Evolutionary conservation across 2,797 vertebrate genomes (phyloP).

Genomic region (Poeciliopsis paucimaculata): DNA sequence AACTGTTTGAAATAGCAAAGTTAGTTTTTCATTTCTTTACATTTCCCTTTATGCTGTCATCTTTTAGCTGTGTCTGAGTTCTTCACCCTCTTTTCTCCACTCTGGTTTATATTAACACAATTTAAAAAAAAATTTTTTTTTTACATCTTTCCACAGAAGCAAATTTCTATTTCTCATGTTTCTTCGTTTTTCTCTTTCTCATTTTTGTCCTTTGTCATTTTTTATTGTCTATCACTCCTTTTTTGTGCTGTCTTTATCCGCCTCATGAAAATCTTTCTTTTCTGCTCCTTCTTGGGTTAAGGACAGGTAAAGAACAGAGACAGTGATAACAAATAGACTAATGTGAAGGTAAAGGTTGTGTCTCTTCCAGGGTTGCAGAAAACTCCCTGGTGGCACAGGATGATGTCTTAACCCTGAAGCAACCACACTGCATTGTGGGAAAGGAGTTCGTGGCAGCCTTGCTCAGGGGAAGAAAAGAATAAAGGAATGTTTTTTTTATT

Average conservation of each 20-base stretch:
- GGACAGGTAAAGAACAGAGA: conserved; percentile 26
- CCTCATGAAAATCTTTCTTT: not conserved
- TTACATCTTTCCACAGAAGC: conserved; percentile 20
- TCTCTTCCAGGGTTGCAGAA: conserved; percentile 37
- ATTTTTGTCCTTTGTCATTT: not conserved
- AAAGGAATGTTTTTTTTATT: conserved; percentile 35
- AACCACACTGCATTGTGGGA: conserved; percentile 67
- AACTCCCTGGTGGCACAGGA: conserved; percentile 49
- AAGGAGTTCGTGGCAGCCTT: conserved; percentile 46
- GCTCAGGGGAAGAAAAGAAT: conserved; percentile 33
- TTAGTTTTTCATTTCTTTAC: not conserved
- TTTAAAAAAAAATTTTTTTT: too few relatives aligned
- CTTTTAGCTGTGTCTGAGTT: not conserved
- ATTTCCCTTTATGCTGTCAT: not conserved
- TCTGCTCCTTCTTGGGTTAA: conserved; percentile 21
- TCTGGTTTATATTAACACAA: conserved; percentile 34
- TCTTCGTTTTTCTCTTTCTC: not conserved
- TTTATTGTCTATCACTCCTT: conserved; percentile 2
- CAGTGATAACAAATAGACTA: conserved; percentile 13
- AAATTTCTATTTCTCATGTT: conserved; percentile 24
- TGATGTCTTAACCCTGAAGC: conserved; percentile 68
- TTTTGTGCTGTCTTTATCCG: not conserved
- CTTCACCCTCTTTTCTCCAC: conserved; percentile 9
- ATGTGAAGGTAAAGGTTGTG: conserved; percentile 46
- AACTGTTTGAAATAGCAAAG: not conserved